These are phyloP conservation scores for Butorides virescens DNA, from an alignment of 2,113 vertebrate species.

Conservation along the genomic window DNA sequence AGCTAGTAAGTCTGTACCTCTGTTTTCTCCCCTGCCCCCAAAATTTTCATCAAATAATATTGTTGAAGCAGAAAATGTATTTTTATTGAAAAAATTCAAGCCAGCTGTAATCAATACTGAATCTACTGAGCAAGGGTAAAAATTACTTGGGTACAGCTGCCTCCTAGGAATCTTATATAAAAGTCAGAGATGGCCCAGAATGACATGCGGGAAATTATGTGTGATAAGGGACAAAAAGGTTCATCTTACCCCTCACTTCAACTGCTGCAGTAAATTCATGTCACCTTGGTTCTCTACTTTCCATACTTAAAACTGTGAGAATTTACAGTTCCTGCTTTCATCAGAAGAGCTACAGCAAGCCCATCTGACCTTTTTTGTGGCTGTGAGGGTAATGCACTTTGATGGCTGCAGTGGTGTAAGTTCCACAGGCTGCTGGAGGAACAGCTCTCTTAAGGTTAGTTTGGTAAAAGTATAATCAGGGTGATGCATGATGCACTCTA, in stretches of 20 bases:
- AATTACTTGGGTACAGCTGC: background rate
- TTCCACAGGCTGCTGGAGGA: background rate
- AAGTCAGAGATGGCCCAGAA: background rate
- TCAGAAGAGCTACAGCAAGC: background rate
- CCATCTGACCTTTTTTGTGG: background rate
- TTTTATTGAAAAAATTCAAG: background rate
- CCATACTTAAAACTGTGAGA: background rate
- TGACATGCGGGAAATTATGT: background rate
- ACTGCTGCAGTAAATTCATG: background rate
- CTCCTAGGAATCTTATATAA: background rate
- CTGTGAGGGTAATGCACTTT: background rate
- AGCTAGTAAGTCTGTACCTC: background rate
- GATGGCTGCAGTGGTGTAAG: rapidly evolving
- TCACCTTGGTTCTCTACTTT: background rate
- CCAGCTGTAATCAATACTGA: background rate
- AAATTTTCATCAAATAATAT: background rate
- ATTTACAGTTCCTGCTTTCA: background rate
- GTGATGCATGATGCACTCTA: background rate
- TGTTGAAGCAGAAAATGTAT: background rate
- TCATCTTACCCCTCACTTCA: background rate
- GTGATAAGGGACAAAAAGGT: background rate
- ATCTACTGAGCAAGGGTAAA: background rate
- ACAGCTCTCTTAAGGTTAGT: background rate
- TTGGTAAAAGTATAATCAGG: background rate
- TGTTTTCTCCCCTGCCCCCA: background rate